Percentiles rank a stretch among this genome's conserved stretches.
These are phyloP conservation scores for Caenorhabditis sp. DNA, from an alignment of 2,888 invertebrate genomes.

Conservation along the genomic window DNA sequence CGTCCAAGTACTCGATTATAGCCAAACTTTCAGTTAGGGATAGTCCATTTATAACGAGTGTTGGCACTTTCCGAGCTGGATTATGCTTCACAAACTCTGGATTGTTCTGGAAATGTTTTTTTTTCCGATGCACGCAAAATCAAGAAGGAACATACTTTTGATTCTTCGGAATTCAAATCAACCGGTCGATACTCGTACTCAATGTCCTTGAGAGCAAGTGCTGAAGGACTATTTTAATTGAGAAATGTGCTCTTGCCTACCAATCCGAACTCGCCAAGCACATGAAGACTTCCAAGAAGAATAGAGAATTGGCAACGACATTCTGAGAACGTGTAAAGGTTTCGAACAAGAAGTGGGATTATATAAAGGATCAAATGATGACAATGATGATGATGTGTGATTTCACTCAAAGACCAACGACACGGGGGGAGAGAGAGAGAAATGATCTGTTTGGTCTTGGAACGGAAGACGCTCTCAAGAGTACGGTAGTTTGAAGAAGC, in stretches of 20 bases:
- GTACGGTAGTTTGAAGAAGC: too few species aligned
- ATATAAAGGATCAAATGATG: too few species aligned
- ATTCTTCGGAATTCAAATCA: conserved; percentile 56
- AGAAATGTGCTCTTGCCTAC: neutral
- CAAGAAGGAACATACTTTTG: too few species aligned
- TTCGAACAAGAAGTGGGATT: too few species aligned
- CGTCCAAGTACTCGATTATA: conserved; percentile 95
- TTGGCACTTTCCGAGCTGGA: conserved; percentile 95
- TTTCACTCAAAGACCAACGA: too few species aligned
- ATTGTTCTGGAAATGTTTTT: too few species aligned
- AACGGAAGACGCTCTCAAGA: too few species aligned
- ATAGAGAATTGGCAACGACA: conserved; percentile 15
- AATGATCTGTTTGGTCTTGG: too few species aligned
- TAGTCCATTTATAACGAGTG: conserved; percentile 82
- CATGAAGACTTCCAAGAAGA: conserved; percentile 11
- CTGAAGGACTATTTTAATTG: conserved; percentile 81
- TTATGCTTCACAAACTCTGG: conserved; percentile 86
- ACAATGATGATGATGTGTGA: too few species aligned
- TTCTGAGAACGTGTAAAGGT: too few species aligned
- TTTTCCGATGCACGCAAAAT: too few species aligned
- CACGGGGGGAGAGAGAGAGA: too few species aligned
- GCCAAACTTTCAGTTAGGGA: conserved; percentile 83
- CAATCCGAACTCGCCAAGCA: conserved; percentile 14
- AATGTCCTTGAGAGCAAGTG: conserved; percentile 93
- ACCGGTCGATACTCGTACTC: conserved; percentile 85